phyloP scores from a whole-genome alignment of 2,797 vertebrate genomes.

The Anas bahamensis region DNA sequence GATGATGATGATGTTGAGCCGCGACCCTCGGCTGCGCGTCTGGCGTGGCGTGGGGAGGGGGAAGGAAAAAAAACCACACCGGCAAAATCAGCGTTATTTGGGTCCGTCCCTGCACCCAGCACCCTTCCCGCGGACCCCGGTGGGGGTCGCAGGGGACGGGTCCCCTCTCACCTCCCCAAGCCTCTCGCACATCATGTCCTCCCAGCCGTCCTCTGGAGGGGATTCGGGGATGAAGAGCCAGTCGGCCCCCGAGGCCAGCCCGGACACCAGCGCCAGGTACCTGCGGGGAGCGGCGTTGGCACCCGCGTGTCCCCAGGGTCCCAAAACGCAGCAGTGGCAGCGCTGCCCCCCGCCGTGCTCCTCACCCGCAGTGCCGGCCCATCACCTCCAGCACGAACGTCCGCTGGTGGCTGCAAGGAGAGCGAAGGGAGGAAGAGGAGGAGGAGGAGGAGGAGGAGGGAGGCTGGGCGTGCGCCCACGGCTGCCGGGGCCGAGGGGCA shows the following conservation, averaged over 20 bases:
- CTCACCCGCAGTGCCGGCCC: slow-evolving; percentile 97
- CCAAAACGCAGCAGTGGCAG: rapidly evolving
- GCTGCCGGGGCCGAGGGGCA: rapidly evolving
- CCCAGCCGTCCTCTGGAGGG: slow-evolving; percentile 92
- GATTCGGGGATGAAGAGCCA: slow-evolving; percentile 97
- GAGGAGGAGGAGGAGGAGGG: background rate
- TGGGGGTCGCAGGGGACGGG: background rate
- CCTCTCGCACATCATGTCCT: slow-evolving; percentile 91
- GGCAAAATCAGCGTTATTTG: rapidly evolving
- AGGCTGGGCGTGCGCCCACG: rapidly evolving
- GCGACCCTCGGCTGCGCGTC: slow-evolving; percentile 90
- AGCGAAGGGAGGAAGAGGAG: background rate
- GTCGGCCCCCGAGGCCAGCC: slow-evolving; percentile 93
- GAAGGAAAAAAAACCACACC: rapidly evolving
- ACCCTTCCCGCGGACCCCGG: background rate
- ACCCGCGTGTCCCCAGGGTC: rapidly evolving
- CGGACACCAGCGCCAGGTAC: slow-evolving; percentile 94
- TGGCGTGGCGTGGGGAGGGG: background rate
- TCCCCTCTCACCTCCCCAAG: slow-evolving; percentile 84
- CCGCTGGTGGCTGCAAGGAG: slow-evolving; percentile 89
- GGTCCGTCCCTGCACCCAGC: background rate
- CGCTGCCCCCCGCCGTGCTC: background rate
- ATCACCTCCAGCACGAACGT: slow-evolving; percentile 96
- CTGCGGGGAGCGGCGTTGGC: slow-evolving; percentile 61
- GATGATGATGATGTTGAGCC: slow-evolving; percentile 94